phyloP scores from a whole-genome alignment of 2,888 invertebrate species.

The Nowickia ferox region DNA sequence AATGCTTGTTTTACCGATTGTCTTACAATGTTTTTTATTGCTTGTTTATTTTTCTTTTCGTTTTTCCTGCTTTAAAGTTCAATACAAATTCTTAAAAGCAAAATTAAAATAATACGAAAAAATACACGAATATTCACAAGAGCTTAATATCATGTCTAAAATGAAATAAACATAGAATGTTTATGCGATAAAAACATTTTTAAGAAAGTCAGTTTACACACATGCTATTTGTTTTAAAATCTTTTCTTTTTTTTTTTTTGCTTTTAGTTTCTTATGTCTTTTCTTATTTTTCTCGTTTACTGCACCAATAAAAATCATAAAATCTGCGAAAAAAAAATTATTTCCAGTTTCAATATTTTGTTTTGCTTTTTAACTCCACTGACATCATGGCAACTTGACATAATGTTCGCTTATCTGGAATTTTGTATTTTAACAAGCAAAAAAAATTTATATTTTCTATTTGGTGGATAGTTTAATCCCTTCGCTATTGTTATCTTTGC shows the following conservation, averaged over 20 bases:
- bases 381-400: conserved; percentile 48
- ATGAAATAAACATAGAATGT: background rate
- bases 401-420: conserved; percentile 58
- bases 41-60: background rate
- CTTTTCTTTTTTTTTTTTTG: background rate
- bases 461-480: conserved; percentile 49
- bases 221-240: background rate
- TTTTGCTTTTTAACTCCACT: conserved; percentile 47
- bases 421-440: background rate
- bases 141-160: background rate
- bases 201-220: background rate
- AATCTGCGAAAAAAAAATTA: conserved; percentile 29
- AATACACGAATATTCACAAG: conserved; percentile 7
- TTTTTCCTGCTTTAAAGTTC: background rate
- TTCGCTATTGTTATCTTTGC: conserved; percentile 57
- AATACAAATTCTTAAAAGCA: conserved; percentile 17
- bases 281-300: background rate
- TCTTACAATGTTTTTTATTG: conserved; percentile 7
- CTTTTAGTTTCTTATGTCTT: conserved; percentile 6
- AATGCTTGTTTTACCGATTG: conserved; percentile 10
- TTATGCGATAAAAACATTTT: background rate
- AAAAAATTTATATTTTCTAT: background rate
- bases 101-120: background rate
- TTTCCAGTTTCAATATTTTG: conserved; percentile 47
- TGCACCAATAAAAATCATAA: conserved; percentile 27